Base-by-base conservation (phyloP, 2,888 invertebrate species). In the Coelopa pilipes region DNA sequence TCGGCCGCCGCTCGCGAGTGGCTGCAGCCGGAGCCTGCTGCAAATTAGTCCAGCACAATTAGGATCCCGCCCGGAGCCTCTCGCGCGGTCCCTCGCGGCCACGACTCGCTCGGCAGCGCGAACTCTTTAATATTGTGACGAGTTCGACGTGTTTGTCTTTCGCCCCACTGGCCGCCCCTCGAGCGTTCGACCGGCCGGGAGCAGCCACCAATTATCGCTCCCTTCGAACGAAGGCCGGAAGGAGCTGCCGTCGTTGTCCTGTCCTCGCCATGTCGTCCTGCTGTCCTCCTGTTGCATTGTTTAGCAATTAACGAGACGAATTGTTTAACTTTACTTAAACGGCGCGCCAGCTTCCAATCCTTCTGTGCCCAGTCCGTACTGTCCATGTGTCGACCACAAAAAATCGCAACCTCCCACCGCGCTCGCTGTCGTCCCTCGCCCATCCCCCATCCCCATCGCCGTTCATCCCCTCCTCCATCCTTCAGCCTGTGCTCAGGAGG, bases 281-380 rank as follows among this genome's bases (percentile, higher is more conserved):
- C 34, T 53, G 62, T 59, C 62, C 60, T 77, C 72, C 75, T 75
- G 74, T 71, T 79, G 76, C 76, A 78, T 78, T 77, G 77, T 78
- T 79, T 76, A 79, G 76, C 79, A 78, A 79, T 79, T 79, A 79
- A 78, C 76, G 74, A 77, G 74, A 77, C 77, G 78, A 79, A 77
- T 78, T 79, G 79, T 76, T 77, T 76, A 76, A 78, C 77, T 79
- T 78, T 75, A 71, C 60, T 75, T 75, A 74, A 75, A 70, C 73
- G 73, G 60, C 57, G 57, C 19, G 50, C 57, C 19, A n/a, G 12
- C 9, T 63, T 63, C 45, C 45, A 34, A 34, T 45, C 7, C 11
- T 63, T 11, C 13, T 17, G 17, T 19, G 17, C 57, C 57, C 17
- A 57, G 17, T 17, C 57, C 13, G 57, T 5, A 59, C n/a, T 34